These are phyloP conservation scores for Liparis tanakae DNA, from an alignment of 2,797 vertebrate species.

Conservation along the genomic window DNA sequence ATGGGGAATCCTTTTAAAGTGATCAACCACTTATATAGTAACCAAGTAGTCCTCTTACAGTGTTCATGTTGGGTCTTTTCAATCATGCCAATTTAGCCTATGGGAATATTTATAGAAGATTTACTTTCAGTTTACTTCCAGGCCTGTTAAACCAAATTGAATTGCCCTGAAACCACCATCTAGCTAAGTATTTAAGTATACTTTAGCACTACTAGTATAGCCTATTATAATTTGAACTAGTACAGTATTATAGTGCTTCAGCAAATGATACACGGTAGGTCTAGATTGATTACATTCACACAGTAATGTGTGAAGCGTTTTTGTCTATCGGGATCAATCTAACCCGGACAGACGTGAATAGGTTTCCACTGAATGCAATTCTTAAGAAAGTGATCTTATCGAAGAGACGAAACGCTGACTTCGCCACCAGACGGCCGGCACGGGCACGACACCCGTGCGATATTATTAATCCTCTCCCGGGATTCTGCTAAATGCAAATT, in stretches of 20 bases:
- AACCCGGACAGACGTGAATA: background rate
- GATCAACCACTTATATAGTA: background rate
- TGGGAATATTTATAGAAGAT: background rate
- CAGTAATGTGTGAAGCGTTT: background rate
- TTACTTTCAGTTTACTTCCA: background rate
- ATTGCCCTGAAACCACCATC: background rate
- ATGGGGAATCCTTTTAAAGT: background rate
- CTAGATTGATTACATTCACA: background rate
- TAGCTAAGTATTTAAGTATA: background rate
- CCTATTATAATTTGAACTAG: background rate
- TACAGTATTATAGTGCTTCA: background rate
- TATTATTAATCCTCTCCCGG: constrained; percentile 33
- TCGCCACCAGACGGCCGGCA: constrained; percentile 16
- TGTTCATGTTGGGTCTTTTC: background rate
- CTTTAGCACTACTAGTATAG: background rate
- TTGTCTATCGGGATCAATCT: background rate
- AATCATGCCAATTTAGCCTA: background rate
- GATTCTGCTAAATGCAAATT: constrained; percentile 14
- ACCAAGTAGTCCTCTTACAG: background rate
- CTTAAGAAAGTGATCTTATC: background rate
- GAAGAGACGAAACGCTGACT: constrained; percentile 27
- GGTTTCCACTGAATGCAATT: background rate
- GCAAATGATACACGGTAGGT: background rate
- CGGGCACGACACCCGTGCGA: constrained; percentile 26
- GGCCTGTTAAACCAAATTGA: background rate